phyloP scores from a whole-genome alignment of 2,113 vertebrate species.

The Boulengeromyrus knoepffleri region DNA sequence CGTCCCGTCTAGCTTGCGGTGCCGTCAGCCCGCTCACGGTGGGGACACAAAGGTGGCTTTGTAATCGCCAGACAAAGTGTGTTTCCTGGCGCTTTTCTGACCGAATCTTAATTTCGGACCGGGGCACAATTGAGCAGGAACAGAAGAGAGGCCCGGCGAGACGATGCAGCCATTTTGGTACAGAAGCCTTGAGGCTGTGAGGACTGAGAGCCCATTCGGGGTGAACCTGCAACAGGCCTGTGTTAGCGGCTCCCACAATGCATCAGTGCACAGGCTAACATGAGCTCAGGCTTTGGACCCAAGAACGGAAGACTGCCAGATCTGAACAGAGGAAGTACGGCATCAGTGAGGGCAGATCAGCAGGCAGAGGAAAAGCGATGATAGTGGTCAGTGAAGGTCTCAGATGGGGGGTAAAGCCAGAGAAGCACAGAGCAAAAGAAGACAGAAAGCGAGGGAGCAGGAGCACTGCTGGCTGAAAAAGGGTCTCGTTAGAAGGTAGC shows the following conservation, averaged over 20 bases:
- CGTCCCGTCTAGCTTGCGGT: neutral
- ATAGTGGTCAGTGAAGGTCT: neutral
- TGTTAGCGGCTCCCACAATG: neutral
- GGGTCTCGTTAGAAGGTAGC: conserved; percentile 36
- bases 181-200: neutral
- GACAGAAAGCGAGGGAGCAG: neutral
- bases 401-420: neutral
- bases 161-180: neutral
- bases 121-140: neutral
- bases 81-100: neutral
- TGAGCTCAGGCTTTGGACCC: neutral
- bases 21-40: conserved; percentile 17
- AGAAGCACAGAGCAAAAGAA: neutral
- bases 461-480: conserved; percentile 32
- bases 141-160: neutral
- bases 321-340: neutral
- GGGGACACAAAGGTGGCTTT: conserved; percentile 50
- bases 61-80: conserved; percentile 30
- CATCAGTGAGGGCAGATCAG: neutral
- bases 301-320: neutral
- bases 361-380: conserved; percentile 1
- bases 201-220: neutral
- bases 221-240: neutral
- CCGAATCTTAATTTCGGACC: neutral
- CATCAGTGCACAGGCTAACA: neutral